Evolutionary conservation across 2,113 vertebrate genomes (phyloP).

Genomic region (Mustela lutreola): DNA sequence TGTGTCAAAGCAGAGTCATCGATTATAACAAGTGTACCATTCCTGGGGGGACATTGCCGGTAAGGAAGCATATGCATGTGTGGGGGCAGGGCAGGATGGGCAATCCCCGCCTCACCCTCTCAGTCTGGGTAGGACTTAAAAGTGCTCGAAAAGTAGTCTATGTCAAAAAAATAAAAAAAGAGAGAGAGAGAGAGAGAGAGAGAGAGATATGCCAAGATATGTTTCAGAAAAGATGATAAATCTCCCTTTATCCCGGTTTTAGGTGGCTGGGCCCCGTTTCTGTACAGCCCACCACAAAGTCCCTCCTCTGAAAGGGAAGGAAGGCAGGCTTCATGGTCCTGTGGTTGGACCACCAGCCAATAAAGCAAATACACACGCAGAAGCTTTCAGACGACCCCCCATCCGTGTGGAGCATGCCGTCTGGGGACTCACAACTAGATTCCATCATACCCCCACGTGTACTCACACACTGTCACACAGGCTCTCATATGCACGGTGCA

Average conservation of each 20-base stretch:
- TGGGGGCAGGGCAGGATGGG: not conserved
- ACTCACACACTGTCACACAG: too few relatives aligned
- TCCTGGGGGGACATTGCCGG: not conserved
- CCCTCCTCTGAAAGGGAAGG: too few relatives aligned
- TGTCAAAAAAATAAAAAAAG: not conserved
- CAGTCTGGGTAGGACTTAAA: not conserved
- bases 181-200: too few relatives aligned
- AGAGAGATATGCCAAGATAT: too few relatives aligned
- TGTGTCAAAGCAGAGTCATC: not conserved
- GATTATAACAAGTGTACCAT: not conserved
- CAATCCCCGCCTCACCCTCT: not conserved
- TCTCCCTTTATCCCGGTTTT: not conserved
- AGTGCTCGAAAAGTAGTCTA: not conserved
- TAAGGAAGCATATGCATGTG: rapidly evolving
- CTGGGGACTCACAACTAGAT: not conserved
- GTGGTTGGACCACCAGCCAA: not conserved
- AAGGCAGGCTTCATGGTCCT: rapidly evolving
- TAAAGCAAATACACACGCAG: rapidly evolving
- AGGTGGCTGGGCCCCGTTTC: too few relatives aligned
- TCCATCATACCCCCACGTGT: too few relatives aligned
- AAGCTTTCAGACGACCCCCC: not conserved
- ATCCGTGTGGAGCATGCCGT: not conserved
- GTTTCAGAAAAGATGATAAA: not conserved
- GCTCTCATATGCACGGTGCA: not conserved
- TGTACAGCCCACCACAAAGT: too few relatives aligned